These are phyloP conservation scores for Sphyrna mokarran DNA, from an alignment of 2,113 vertebrate genomes.

Conservation along the genomic window DNA sequence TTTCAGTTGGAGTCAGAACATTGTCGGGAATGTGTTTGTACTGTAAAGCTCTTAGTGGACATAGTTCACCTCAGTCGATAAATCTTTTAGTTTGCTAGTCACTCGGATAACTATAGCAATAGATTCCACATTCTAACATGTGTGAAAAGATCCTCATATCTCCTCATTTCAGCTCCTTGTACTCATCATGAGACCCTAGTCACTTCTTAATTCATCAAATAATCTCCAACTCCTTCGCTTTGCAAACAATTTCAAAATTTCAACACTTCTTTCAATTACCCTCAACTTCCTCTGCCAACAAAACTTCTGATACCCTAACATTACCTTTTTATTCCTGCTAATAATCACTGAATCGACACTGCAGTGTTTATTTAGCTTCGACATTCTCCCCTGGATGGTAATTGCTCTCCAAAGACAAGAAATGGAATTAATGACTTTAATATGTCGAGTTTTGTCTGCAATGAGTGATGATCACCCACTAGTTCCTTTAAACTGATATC, in stretches of 20 bases:
- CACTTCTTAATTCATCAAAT: neutral
- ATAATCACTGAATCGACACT: neutral
- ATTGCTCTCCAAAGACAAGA: neutral
- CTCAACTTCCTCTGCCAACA: neutral
- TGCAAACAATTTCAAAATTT: neutral
- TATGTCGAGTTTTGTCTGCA: neutral
- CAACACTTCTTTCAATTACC: neutral
- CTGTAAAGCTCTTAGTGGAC: no score
- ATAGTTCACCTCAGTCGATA: no score
- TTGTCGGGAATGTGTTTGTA: no score
- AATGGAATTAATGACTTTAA: slow-evolving; percentile 1
- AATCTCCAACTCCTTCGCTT: neutral
- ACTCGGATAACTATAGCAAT: neutral
- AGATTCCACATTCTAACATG: neutral
- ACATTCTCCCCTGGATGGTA: neutral
- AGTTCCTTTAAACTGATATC: neutral
- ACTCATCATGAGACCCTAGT: neutral
- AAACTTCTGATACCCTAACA: neutral
- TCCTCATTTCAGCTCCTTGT: neutral
- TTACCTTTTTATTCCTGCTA: neutral
- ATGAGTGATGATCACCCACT: neutral
- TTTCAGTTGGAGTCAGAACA: no score
- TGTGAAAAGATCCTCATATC: neutral
- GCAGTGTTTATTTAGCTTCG: neutral
- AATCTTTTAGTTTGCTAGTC: no score